Base-by-base conservation (phyloP, 2,888 invertebrate genomes). In the Chaetogeoica ovagalla region DNA sequence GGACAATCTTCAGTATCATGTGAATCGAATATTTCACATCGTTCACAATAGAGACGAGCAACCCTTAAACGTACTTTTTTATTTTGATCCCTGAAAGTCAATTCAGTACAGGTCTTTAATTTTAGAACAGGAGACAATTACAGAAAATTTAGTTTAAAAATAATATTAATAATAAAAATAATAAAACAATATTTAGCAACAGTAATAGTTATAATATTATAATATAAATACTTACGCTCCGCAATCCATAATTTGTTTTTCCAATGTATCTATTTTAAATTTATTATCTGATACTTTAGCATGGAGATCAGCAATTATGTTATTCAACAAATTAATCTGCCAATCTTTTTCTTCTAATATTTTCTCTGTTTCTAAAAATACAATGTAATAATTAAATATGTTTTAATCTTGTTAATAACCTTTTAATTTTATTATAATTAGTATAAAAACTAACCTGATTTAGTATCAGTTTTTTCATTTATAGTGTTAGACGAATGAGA, bases 1-100 rank as follows among this genome's bases (percentile, higher is more conserved):
- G 97, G 97, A 86, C 98, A 98, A 86, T 98, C 98, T 86, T 98
- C 98, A 0, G 98, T 98, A 87, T 98, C 97, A 86, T 98, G 98
- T 81, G 92, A 89, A 88, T 98, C 98, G 88, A 98, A 98, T 86
- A 91, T 90, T 88, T 98, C 98, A 87, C 98, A 98, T 85, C 97
- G 98, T 89, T 98, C 98, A 89, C 98, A 98, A 89, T 95, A 98
- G 85, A 94, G 87, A 39, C 98, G 91, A 63, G 95, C 95, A 4
- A 95, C 90, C 30, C 89, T 84, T 39, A 79, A 39, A 23, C 43
- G 69, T 83, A 85, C 84, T 82, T 86, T 86, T 19, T 86, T 86
- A 82, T 86, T 84, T 19, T 86, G 86, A 79, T 82, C 84, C 71
- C 85, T 86, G 73, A 17, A 75, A 83, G 83, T 69, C 21, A 43